Conservation (phyloP, 2,113 vertebrate species). For the Merops nubicus region DNA sequence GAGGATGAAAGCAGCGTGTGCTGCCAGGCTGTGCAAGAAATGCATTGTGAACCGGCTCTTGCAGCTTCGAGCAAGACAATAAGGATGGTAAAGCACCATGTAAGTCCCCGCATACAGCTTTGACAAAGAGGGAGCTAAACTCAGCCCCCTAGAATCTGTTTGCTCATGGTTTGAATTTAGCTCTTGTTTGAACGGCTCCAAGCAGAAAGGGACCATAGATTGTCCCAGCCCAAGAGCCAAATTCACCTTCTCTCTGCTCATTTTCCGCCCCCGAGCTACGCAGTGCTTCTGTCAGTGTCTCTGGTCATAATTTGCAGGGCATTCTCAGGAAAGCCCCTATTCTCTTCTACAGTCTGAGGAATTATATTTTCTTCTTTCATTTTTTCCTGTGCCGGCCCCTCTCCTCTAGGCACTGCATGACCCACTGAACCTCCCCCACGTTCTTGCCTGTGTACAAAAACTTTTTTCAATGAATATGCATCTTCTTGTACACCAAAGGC, state of each 20-base stretch:
- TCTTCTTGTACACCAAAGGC: not conserved
- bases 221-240: not conserved
- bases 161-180: slow-evolving; percentile 26
- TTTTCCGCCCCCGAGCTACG: not conserved
- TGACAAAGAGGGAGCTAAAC: slow-evolving; percentile 27
- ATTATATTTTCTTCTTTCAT: not conserved
- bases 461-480: not conserved
- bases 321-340: not conserved
- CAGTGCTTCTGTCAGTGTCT: not conserved
- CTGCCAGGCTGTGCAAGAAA: slow-evolving; percentile 44
- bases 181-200: not conserved
- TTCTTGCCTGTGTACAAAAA: not conserved
- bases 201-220: not conserved
- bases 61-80: slow-evolving; percentile 56
- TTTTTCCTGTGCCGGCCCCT: not conserved
- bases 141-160: not conserved
- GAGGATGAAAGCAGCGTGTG: not conserved
- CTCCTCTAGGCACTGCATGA: not conserved
- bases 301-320: not conserved
- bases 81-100: slow-evolving; percentile 31
- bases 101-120: not conserved
- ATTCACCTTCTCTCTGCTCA: not conserved
- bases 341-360: not conserved
- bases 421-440: not conserved
- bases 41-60: slow-evolving; percentile 32